Conservation (phyloP, 2,113 vertebrate genomes). For the Clarias gariepinus region DNA sequence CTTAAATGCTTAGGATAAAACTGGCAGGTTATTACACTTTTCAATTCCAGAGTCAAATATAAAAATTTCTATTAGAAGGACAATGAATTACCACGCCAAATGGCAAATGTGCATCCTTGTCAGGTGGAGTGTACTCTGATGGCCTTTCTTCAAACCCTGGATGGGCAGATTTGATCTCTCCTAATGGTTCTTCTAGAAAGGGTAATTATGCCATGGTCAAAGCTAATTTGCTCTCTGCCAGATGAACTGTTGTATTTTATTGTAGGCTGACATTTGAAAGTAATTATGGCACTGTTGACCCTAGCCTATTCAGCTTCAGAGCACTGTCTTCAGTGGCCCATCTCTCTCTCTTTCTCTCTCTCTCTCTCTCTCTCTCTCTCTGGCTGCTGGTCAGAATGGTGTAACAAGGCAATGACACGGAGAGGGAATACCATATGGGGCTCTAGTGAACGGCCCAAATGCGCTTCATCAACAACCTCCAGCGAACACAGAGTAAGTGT, state of each 20-base stretch:
- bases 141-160: slow-evolving; percentile 99
- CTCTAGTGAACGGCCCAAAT: slow-evolving; percentile 86
- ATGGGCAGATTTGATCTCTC: slow-evolving; percentile 99
- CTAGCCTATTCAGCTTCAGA: slow-evolving; percentile 99
- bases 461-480: slow-evolving; percentile 63
- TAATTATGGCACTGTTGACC: slow-evolving; percentile 99
- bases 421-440: slow-evolving; percentile 99
- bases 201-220: slow-evolving; percentile 99
- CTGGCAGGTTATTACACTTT: slow-evolving; percentile 98
- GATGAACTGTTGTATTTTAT: slow-evolving; percentile 99
- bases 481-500: slow-evolving; percentile 49
- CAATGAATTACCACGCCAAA: slow-evolving; percentile 99
- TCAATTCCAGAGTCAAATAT: slow-evolving; percentile 99
- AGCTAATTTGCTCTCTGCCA: slow-evolving; percentile 99
- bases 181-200: slow-evolving; percentile 99
- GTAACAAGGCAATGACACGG: slow-evolving; percentile 99
- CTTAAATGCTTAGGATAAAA: slow-evolving; percentile 88
- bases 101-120: slow-evolving; percentile 99
- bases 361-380: slow-evolving; percentile 54
- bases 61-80: slow-evolving; percentile 99
- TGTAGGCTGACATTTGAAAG: slow-evolving; percentile 99
- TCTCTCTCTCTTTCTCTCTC: slow-evolving; percentile 69
- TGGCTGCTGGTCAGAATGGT: slow-evolving; percentile 96
- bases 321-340: slow-evolving; percentile 92
- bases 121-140: slow-evolving; percentile 99